Evolutionary conservation across 2,888 invertebrate genomes (phyloP).

Genomic region (Ditula angustiorana): DNA sequence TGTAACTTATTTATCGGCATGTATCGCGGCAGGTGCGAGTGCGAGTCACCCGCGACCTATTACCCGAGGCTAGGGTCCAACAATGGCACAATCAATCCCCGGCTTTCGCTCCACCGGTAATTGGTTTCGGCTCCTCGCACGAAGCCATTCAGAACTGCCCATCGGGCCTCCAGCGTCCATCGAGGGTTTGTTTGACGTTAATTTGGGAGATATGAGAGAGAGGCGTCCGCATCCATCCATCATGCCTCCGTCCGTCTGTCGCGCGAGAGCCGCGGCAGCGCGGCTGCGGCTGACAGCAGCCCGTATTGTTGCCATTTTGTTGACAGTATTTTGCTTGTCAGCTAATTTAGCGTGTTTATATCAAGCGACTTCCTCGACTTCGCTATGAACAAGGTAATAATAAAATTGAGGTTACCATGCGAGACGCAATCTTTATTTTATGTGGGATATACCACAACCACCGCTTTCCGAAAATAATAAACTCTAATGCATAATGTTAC

Average conservation of each 20-base stretch:
- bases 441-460: no score
- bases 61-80: conserved; percentile 2
- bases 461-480: no score
- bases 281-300: background rate
- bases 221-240: conserved; percentile 2
- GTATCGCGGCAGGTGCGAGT: background rate
- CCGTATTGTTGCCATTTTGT: background rate
- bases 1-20: background rate
- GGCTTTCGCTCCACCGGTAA: background rate
- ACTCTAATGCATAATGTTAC: no score
- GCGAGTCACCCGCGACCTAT: conserved; percentile 3
- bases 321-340: background rate
- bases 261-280: background rate
- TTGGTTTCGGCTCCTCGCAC: conserved; percentile 1
- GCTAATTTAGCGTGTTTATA: background rate
- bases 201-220: conserved; percentile 3
- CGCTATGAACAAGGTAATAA: no score
- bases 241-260: background rate
- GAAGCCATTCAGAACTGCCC: background rate
- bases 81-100: conserved; percentile 9
- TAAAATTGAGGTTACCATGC: background rate
- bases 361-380: background rate
- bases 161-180: background rate
- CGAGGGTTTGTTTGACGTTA: background rate
- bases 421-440: background rate